A percentile compares a stretch with the other conserved stretches of the same genome.
Evolutionary conservation across 2,888 invertebrate genomes (phyloP).

Genomic region (Cephus sareptanus): DNA sequence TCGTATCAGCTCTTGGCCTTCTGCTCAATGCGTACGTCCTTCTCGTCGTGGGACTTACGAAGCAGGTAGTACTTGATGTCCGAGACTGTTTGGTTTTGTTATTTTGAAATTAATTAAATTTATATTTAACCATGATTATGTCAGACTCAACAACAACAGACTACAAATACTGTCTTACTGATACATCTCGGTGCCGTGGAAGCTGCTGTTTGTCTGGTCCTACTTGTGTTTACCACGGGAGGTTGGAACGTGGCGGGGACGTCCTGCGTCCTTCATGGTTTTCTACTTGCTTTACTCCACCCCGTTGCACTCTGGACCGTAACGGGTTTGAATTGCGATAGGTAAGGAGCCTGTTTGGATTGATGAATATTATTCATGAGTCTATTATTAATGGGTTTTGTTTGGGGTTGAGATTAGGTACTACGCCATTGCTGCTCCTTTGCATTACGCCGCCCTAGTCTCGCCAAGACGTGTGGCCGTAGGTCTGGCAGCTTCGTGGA

Average conservation of each 20-base stretch:
- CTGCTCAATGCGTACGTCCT: conserved; percentile 81
- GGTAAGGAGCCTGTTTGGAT: conserved; percentile 36
- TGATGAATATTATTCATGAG: not conserved
- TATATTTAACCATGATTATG: not conserved
- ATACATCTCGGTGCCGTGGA: conserved; percentile 80
- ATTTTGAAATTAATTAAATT: not conserved
- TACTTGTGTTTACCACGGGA: conserved; percentile 71
- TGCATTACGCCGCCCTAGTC: conserved; percentile 83
- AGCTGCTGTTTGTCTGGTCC: conserved; percentile 73
- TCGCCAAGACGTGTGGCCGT: conserved; percentile 77
- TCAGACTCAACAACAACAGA: conserved; percentile 57
- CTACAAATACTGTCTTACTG: conserved; percentile 78
- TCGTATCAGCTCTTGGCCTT: conserved; percentile 77
- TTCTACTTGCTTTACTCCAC: conserved; percentile 77
- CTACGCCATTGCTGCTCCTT: conserved; percentile 82
- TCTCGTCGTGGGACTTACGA: conserved; percentile 74
- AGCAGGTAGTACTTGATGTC: conserved; percentile 20
- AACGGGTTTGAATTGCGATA: conserved; percentile 82
- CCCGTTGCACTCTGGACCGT: conserved; percentile 84
- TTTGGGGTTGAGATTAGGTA: conserved; percentile 67
- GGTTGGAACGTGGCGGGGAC: conserved; percentile 69
- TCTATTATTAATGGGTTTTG: conserved; percentile 5
- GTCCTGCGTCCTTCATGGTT: conserved; percentile 75
- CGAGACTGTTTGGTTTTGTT: not conserved
- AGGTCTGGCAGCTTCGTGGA: conserved; percentile 78